These are phyloP conservation scores for Sarcophaga variegata DNA, from an alignment of 2,888 invertebrate species.

Conservation along the genomic window DNA sequence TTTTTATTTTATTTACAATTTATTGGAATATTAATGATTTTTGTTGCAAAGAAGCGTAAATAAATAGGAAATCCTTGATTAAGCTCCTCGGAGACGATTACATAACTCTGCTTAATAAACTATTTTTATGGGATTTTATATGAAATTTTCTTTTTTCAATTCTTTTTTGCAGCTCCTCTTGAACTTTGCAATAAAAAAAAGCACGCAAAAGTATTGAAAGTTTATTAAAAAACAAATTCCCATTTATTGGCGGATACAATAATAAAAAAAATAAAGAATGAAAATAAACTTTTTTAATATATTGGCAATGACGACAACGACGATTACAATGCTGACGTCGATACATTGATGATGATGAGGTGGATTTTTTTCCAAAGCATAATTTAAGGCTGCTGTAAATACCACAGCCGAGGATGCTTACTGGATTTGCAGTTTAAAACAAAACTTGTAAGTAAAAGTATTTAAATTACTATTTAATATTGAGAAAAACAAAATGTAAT, in stretches of 20 bases:
- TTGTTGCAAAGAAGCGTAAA: background rate
- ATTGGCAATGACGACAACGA: conserved; percentile 4
- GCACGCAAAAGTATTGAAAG: conserved; percentile 34
- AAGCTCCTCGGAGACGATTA: conserved; percentile 62
- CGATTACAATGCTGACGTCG: conserved; percentile 4
- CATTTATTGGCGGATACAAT: conserved; percentile 27
- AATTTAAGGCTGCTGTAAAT: background rate
- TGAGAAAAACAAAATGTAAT: conserved; percentile 14
- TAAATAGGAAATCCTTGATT: conserved; percentile 45
- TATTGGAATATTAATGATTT: background rate
- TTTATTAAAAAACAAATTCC: conserved; percentile 54
- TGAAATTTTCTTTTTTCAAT: background rate
- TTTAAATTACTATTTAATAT: conserved; percentile 7
- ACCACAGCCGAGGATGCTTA: too few species aligned
- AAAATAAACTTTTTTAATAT: conserved; percentile 59
- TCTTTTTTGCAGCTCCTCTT: background rate
- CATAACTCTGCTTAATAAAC: conserved; percentile 42
- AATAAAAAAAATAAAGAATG: background rate
- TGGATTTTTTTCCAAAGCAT: background rate
- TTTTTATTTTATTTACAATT: background rate
- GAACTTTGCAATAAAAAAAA: background rate
- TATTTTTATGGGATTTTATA: conserved; percentile 38
- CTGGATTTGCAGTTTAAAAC: background rate
- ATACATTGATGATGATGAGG: background rate
- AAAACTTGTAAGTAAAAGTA: background rate